phyloP scores from a whole-genome alignment of 1,140 invertebrate species.

The Tribolium castaneum region DNA sequence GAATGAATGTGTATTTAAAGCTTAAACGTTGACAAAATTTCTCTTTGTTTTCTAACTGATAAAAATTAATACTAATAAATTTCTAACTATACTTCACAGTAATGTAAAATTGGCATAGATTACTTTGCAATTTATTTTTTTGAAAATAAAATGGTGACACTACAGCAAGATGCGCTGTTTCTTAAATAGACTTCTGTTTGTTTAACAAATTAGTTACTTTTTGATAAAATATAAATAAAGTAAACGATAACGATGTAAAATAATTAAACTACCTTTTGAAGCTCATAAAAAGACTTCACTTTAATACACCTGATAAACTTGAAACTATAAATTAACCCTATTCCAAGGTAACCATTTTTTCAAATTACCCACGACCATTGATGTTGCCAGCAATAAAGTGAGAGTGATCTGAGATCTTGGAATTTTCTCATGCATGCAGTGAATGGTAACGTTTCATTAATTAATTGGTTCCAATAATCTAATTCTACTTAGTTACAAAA shows the following conservation, averaged over 20 bases:
- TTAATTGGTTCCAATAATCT: background rate
- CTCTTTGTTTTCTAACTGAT: too few relatives aligned
- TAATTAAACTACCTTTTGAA: constrained; percentile 57
- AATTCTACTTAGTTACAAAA: background rate
- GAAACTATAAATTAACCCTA: too few relatives aligned
- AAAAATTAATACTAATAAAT: too few relatives aligned
- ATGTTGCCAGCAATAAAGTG: background rate
- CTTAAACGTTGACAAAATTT: too few relatives aligned
- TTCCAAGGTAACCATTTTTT: background rate
- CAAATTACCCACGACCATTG: background rate
- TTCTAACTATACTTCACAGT: too few relatives aligned
- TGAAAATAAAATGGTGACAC: too few relatives aligned
- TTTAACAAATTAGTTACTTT: constrained; percentile 16
- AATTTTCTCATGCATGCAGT: constrained; percentile 25
- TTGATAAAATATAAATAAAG: background rate
- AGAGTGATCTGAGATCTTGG: constrained; percentile 9
- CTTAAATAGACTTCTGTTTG: background rate
- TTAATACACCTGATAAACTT: too few relatives aligned
- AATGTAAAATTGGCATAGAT: too few relatives aligned
- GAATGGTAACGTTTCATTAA: constrained; percentile 9
- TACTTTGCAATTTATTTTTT: too few relatives aligned
- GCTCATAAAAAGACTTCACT: background rate
- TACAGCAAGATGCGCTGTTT: background rate
- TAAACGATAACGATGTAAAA: constrained; percentile 54
- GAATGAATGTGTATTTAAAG: too few relatives aligned